phyloP scores from a whole-genome alignment of 2,797 vertebrate genomes.

The Bradypodion ventrale region DNA sequence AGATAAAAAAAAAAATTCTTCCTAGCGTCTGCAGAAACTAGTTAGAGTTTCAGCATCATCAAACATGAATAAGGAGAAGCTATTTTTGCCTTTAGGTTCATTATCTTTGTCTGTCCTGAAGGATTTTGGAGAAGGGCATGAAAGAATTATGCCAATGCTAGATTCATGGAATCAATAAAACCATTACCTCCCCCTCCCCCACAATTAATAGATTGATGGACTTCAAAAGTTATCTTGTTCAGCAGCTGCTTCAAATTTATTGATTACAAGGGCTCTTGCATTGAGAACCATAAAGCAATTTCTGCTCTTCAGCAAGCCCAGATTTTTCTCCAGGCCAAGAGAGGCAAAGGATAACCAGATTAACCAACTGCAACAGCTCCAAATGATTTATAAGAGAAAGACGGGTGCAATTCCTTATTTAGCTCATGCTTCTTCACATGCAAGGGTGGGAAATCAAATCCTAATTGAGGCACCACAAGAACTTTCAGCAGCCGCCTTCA shows the following conservation, averaged over 20 bases:
- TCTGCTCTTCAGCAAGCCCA: background rate
- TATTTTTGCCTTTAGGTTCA: background rate
- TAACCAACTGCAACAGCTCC: no score
- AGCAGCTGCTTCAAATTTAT: background rate
- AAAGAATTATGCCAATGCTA: background rate
- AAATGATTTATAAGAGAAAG: no score
- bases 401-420: no score
- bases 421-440: no score
- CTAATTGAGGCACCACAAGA: no score
- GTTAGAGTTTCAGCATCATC: background rate
- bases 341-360: no score
- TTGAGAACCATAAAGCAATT: background rate
- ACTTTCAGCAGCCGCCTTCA: no score
- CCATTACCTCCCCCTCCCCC: background rate
- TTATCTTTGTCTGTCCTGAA: background rate
- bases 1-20: background rate
- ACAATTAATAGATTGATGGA: background rate
- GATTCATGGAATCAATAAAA: constrained; percentile 3
- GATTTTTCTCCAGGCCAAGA: background rate
- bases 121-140: background rate
- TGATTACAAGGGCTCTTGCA: background rate
- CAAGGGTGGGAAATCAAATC: no score
- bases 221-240: background rate
- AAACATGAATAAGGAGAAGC: background rate
- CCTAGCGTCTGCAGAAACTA: background rate